Base-by-base conservation (phyloP, 2,888 invertebrate species). In the Hydrotaea diabolus region DNA sequence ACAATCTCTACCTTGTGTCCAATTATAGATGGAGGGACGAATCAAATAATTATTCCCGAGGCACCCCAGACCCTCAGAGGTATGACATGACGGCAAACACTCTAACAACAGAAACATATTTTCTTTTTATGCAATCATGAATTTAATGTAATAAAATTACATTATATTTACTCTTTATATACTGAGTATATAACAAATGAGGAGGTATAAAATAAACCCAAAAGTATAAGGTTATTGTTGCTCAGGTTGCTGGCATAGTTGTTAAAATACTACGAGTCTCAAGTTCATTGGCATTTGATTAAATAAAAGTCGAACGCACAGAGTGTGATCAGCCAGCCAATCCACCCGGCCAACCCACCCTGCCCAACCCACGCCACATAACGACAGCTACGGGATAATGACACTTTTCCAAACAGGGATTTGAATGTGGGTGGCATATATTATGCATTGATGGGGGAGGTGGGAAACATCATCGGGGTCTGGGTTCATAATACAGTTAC, bases 251-350 rank as follows among this genome's bases (percentile, higher is more conserved):
- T 49, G 49, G 15, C 31, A 49, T 57, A 17, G 49, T 55, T 43
- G 55, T 39, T 55, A 21, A 31, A 4, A 4, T 57, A 49, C 8
- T 49, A 13, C n/a, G 7, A 43, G 43, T 73, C 66, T 74, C 77
- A 74, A 82, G 82, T 82, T 82, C 82, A 82, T 82, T 82, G 77
- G 82, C 82, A 82, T 82, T 82, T 77, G 57, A 77, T 81, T 81
- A 49, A 49, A 49, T 49, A 49, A 49, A 49, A 49, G 49, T 49
- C 49, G 13, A n/a, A 9, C 13, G 9, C 39, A 13, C 39, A 39
- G 4, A 13, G 9, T 9, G 13, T 39, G 9, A 39, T 39, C 39
- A 8, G 9, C 39, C 39, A 9, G 11, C 39, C 39, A 3, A 4
- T 9, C 39, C 39, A 39, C 7, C 3, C 31, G 31, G 7, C 31